Evolutionary conservation across 2,797 vertebrate genomes (phyloP).

Genomic region (Merluccius polli): DNA sequence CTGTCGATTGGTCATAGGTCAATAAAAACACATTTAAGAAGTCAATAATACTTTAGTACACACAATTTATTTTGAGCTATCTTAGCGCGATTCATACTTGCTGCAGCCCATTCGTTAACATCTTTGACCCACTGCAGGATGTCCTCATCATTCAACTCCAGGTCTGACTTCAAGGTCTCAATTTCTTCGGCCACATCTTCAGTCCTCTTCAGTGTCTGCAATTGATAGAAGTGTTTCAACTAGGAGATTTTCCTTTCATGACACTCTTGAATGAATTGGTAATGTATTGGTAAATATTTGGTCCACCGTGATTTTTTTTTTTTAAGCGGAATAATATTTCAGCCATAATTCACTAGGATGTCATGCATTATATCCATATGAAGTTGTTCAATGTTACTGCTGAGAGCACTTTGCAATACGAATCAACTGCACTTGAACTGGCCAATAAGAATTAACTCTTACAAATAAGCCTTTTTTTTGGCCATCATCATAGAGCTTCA

Average conservation of each 20-base stretch:
- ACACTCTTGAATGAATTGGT: too few relatives aligned
- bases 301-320: too few relatives aligned
- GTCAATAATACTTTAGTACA: background rate
- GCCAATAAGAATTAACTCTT: too few relatives aligned
- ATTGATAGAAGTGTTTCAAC: background rate
- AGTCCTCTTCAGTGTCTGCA: conserved; percentile 10
- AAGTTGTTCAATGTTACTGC: too few relatives aligned
- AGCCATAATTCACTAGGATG: too few relatives aligned
- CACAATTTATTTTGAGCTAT: too few relatives aligned
- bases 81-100: conserved; percentile 3
- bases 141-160: conserved; percentile 9
- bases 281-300: background rate
- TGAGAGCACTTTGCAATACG: background rate
- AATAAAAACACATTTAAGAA: conserved; percentile 5
- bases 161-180: conserved; percentile 7
- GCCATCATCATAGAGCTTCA: too few relatives aligned
- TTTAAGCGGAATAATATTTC: too few relatives aligned
- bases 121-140: conserved; percentile 10
- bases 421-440: too few relatives aligned
- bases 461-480: too few relatives aligned
- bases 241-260: too few relatives aligned
- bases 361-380: too few relatives aligned
- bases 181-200: conserved; percentile 4
- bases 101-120: conserved; percentile 3
- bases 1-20: conserved; percentile 3